Evolutionary conservation across 2,888 invertebrate genomes (phyloP).

Genomic region (Argyresthia albistria): DNA sequence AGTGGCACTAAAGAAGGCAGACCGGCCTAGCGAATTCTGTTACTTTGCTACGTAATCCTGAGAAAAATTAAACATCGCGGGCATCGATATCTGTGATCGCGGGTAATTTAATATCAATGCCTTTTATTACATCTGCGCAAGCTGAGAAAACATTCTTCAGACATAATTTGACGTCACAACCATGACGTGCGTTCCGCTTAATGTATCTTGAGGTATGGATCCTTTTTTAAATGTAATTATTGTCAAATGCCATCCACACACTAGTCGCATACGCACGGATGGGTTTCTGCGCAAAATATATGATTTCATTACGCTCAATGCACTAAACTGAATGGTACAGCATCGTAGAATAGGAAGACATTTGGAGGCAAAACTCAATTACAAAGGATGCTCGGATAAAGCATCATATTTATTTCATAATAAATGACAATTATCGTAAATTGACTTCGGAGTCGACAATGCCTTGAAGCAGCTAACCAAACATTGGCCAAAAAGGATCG

Average conservation of each 20-base stretch:
- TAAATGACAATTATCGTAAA: slow-evolving; percentile 72
- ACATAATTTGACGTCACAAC: slow-evolving; percentile 41
- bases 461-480: slow-evolving; percentile 75
- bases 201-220: slow-evolving; percentile 40
- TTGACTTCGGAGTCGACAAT: slow-evolving; percentile 63
- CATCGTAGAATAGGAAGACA: slow-evolving; percentile 24
- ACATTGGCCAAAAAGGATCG: slow-evolving; percentile 75
- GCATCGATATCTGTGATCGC: too few relatives aligned
- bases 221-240: slow-evolving; percentile 50
- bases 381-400: slow-evolving; percentile 50
- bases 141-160: slow-evolving; percentile 58
- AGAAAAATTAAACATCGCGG: neutral
- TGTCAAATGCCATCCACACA: slow-evolving; percentile 51
- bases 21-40: too few relatives aligned
- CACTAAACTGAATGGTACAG: slow-evolving; percentile 31
- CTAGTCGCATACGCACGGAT: slow-evolving; percentile 35
- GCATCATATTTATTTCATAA: slow-evolving; percentile 71
- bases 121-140: slow-evolving; percentile 41
- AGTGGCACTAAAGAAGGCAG: too few relatives aligned
- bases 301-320: slow-evolving; percentile 51
- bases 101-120: slow-evolving; percentile 4
- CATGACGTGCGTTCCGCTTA: slow-evolving; percentile 42
- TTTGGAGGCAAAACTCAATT: slow-evolving; percentile 29
- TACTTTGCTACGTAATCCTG: neutral
- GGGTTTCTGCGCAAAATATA: slow-evolving; percentile 55